Evolutionary conservation across 2,113 vertebrate genomes (phyloP).

Genomic region (Oenanthe oenanthe): DNA sequence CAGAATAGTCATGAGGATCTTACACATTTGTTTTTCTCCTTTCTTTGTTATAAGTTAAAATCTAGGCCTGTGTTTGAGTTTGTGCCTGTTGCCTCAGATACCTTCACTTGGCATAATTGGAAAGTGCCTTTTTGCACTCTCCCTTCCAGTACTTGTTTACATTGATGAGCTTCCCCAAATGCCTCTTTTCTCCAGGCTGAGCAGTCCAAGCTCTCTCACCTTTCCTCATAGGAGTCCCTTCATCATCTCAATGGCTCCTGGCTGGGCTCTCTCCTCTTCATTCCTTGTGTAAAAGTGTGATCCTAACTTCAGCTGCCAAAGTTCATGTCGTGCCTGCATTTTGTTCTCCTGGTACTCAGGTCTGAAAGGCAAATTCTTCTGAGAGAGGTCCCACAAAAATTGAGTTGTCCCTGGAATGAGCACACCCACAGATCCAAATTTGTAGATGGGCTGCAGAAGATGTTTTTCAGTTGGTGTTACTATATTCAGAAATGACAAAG

Average conservation of each 20-base stretch:
- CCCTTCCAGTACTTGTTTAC: neutral
- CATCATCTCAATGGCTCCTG: neutral
- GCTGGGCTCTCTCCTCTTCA: neutral
- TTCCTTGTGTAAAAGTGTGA: neutral
- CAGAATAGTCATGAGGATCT: neutral
- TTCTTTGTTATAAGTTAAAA: neutral
- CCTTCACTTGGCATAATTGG: neutral
- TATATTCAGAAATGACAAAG: neutral
- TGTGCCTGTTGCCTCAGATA: neutral
- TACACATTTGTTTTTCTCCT: neutral
- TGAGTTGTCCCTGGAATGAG: neutral
- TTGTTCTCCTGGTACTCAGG: neutral
- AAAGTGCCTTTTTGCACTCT: neutral
- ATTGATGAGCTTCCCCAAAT: neutral
- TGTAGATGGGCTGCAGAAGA: neutral
- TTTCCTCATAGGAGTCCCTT: neutral
- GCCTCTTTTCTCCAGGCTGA: neutral
- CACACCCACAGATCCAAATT: neutral
- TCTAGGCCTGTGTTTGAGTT: neutral
- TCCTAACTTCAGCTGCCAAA: neutral
- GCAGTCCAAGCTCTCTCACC: neutral
- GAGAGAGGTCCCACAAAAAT: neutral
- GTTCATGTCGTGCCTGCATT: accelerated
- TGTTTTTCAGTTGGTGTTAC: neutral
- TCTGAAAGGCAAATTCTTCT: neutral